Conservation (phyloP, 2,113 vertebrate genomes). For the Xiphorhynchus elegans region DNA sequence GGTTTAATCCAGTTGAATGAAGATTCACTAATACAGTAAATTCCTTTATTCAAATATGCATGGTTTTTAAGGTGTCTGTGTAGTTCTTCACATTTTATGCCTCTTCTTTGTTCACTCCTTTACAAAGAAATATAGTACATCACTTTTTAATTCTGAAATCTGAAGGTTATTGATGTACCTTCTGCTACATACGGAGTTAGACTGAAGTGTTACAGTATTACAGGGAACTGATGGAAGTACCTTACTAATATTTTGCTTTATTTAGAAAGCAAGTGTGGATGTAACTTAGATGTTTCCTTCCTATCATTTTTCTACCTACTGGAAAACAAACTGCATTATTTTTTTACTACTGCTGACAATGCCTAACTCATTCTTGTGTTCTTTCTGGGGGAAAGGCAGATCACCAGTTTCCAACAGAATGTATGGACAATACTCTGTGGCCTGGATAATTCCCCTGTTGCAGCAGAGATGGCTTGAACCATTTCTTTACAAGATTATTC, state of each 20-base stretch:
- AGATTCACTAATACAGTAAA: not conserved
- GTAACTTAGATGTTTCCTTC: fast-evolving
- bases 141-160: not conserved
- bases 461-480: not conserved
- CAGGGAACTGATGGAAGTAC: not conserved
- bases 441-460: not conserved
- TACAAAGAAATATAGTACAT: not conserved
- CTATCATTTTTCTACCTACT: not conserved
- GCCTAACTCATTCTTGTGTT: not conserved
- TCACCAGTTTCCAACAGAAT: not conserved
- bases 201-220: not conserved
- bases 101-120: not conserved
- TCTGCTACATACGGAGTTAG: not conserved
- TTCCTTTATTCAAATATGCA: not conserved
- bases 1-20: not conserved
- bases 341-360: not conserved
- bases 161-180: not conserved
- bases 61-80: not conserved
- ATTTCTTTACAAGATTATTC: not conserved
- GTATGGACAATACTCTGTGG: not conserved
- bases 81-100: not conserved
- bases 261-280: not conserved
- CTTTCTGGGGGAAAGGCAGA: not conserved
- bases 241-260: not conserved
- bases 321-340: not conserved